Evolutionary conservation across 2,797 vertebrate species (phyloP).

Genomic region (Cirrhinus mrigala): DNA sequence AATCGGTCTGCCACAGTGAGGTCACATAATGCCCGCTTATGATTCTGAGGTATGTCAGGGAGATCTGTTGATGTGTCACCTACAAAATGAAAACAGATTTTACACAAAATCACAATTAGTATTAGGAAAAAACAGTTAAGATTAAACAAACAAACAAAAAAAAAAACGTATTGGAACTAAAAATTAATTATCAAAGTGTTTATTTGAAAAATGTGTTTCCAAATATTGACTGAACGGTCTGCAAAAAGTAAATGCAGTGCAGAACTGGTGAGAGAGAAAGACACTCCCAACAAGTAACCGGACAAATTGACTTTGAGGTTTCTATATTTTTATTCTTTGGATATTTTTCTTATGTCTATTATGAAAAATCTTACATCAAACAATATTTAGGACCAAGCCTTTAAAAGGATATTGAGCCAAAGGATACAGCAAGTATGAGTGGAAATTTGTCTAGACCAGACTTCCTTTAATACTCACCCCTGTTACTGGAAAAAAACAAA

Average conservation of each 20-base stretch:
- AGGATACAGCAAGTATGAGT: constrained; percentile 83
- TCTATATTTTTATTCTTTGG: not conserved
- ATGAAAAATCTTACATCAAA: not conserved
- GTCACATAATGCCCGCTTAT: constrained; percentile 90
- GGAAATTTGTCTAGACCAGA: constrained; percentile 81
- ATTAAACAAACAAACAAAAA: not conserved
- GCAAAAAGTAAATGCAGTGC: not conserved
- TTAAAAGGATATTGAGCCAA: constrained; percentile 82
- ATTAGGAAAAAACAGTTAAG: not conserved
- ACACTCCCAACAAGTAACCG: constrained; percentile 68
- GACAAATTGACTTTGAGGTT: constrained; percentile 22
- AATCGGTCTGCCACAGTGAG: constrained; percentile 92
- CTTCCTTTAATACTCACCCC: constrained; percentile 88
- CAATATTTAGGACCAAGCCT: constrained; percentile 46
- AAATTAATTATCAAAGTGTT: not conserved
- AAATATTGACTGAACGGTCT: not conserved
- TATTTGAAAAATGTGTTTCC: not conserved
- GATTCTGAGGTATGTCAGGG: constrained; percentile 90
- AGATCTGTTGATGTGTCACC: constrained; percentile 85
- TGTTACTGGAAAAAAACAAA: constrained; percentile 79
- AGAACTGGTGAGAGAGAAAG: not conserved
- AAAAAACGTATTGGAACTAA: not conserved
- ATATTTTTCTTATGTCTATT: not conserved
- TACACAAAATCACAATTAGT: constrained; percentile 36
- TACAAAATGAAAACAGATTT: constrained; percentile 64